A percentile compares a stretch with the other conserved stretches of the same genome.
Conservation (phyloP, 2,797 vertebrate species). For the Anniella stebbinsi region DNA sequence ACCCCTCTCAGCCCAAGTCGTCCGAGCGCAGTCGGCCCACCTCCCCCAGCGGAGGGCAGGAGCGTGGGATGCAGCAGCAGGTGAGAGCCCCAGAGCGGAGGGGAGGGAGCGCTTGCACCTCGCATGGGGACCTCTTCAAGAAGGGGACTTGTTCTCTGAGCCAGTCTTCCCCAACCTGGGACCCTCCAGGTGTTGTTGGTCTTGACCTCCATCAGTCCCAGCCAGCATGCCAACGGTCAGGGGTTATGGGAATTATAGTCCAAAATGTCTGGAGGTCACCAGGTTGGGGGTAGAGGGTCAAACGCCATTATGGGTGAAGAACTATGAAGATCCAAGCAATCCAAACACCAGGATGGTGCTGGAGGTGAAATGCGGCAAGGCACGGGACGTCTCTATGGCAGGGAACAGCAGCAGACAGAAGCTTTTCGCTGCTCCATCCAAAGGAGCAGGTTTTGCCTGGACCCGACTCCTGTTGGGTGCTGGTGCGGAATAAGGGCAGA, state of each 20-base stretch:
- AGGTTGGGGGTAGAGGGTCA: too few relatives aligned
- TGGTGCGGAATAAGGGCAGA: neutral
- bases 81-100: slow-evolving; percentile 77
- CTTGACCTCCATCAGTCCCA: neutral
- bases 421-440: neutral
- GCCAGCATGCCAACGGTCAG: too few relatives aligned
- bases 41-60: slow-evolving; percentile 86
- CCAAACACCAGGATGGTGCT: too few relatives aligned
- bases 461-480: neutral
- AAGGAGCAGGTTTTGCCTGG: neutral
- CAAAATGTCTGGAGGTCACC: too few relatives aligned
- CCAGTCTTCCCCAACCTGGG: neutral
- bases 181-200: neutral
- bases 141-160: neutral
- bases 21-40: slow-evolving; percentile 87
- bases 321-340: too few relatives aligned
- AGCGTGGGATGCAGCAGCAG: slow-evolving; percentile 88
- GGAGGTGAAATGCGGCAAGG: neutral
- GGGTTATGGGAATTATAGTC: too few relatives aligned
- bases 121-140: fast-evolving
- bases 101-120: neutral
- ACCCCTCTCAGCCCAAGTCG: slow-evolving; percentile 86
- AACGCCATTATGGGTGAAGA: too few relatives aligned
- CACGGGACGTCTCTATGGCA: neutral
- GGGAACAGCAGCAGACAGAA: neutral